Base-by-base conservation (phyloP, 2,888 invertebrate species). In the Aleiodes leptofemur region DNA sequence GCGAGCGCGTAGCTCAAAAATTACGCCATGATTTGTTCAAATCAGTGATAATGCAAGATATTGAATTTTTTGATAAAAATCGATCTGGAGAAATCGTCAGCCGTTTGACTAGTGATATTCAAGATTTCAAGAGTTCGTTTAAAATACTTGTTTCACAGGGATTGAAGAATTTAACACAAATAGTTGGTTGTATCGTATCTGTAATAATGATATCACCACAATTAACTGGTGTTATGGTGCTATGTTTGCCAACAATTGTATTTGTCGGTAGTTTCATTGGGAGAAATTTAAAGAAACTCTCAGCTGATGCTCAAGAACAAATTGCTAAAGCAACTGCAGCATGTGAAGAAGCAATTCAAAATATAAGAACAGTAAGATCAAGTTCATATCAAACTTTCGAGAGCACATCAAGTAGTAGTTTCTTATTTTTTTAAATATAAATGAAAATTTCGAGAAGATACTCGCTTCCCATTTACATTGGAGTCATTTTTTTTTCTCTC, bases 61-160 rank as follows among this genome's bases (percentile, higher is more conserved):
- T 98, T 86, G 92, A 93, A 8, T 98, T 98, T 90, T 98, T 97
- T 89, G 98, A 98, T 89, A 91, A 92, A 81, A 95, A 97, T 87
- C 93, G 96, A 84, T 97, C 97, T 0, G 98, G 98, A 0, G 98
- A 98, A 90, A 92, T 98, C 59, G 93, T 98, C 8, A 97, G 97
- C 88, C 95, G 96, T 83, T 90, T 98, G 78, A 98, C 98, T 34
- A 93, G 95, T 61, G 98, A 99, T 90, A 94, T 98, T 8, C 98
- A 99, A 88, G 98, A 98, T 86, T 98, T 99, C 88, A 99, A 99
- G 90, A 97, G 98, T 83, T 95, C 96, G 0, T 98, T 99, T 87
- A 99, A 99, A 88, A 94, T 96, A 85, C 95, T 96, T 31, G 94
- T 99, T 61, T 96, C 98, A 0, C 98, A 98, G 84, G 98, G 98